A percentile compares a stretch with the other conserved stretches of the same genome.
Evolutionary conservation across 2,113 vertebrate genomes (phyloP).

Genomic region (Falco punctatus): DNA sequence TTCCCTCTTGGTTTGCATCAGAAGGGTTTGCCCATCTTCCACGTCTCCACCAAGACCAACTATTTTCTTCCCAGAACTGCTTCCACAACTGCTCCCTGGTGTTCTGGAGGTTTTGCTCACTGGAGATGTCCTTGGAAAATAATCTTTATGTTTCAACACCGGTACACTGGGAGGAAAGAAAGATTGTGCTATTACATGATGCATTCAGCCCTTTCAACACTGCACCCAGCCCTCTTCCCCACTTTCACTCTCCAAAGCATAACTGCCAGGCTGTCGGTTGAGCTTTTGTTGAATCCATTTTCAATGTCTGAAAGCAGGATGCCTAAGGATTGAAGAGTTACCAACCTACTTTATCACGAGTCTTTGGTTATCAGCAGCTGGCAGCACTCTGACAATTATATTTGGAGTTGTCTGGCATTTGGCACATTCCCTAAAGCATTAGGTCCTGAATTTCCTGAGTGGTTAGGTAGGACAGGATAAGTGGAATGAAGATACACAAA

Average conservation of each 20-base stretch:
- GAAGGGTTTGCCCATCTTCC: neutral
- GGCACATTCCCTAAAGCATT: neutral
- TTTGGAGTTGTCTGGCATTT: neutral
- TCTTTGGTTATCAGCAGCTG: neutral
- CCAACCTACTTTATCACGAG: neutral
- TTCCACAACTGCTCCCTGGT: conserved; percentile 1
- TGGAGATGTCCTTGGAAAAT: neutral
- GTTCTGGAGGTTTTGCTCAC: conserved; percentile 28
- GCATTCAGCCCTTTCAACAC: neutral
- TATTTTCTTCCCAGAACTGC: conserved; percentile 42
- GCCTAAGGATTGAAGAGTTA: neutral
- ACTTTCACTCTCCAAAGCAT: neutral
- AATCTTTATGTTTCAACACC: neutral
- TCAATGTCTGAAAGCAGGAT: neutral
- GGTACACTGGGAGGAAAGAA: conserved; percentile 63
- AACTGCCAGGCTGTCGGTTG: neutral
- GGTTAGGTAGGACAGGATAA: neutral
- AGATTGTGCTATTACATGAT: neutral
- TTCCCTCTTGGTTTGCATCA: conserved; percentile 40
- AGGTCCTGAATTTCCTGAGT: neutral
- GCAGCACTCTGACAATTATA: neutral
- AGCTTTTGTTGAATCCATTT: neutral
- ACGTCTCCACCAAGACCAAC: neutral
- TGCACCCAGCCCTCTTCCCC: neutral
- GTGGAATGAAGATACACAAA: neutral